These are phyloP conservation scores for Parotocinclus haroldoi DNA, from an alignment of 2,797 vertebrate species.

Conservation along the genomic window DNA sequence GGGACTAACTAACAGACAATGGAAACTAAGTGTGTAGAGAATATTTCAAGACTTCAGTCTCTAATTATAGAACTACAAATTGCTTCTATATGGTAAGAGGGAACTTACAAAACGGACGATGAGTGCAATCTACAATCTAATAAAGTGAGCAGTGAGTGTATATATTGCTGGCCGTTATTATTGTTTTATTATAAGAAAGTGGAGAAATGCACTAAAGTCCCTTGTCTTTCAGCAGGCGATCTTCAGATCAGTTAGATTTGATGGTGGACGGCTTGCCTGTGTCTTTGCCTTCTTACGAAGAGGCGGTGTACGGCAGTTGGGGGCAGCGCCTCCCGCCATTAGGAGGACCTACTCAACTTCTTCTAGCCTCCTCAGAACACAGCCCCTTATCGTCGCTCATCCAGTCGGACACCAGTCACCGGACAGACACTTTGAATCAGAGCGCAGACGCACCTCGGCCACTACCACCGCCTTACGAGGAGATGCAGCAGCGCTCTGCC, in stretches of 20 bases:
- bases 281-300: conserved; percentile 73
- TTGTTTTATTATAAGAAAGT: too few species aligned
- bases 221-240: conserved; percentile 55
- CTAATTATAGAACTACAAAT: too few species aligned
- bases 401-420: conserved; percentile 45
- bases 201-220: too few species aligned
- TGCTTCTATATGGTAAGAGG: too few species aligned
- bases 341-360: conserved; percentile 63
- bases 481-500: conserved; percentile 48
- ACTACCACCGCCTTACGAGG: conserved; percentile 71
- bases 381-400: conserved; percentile 44
- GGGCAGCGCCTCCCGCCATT: conserved; percentile 62
- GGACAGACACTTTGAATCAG: conserved; percentile 41
- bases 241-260: conserved; percentile 74
- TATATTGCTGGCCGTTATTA: too few species aligned
- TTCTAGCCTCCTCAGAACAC: conserved; percentile 56
- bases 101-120: too few species aligned
- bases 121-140: too few species aligned
- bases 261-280: conserved; percentile 67
- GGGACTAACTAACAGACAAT: too few species aligned
- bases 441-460: conserved; percentile 54
- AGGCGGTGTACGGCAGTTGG: conserved; percentile 72
- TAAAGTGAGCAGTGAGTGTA: too few species aligned
- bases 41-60: too few species aligned
- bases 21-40: too few species aligned